phyloP scores from a whole-genome alignment of 2,797 vertebrate genomes.

The Galagoides demidoff region DNA sequence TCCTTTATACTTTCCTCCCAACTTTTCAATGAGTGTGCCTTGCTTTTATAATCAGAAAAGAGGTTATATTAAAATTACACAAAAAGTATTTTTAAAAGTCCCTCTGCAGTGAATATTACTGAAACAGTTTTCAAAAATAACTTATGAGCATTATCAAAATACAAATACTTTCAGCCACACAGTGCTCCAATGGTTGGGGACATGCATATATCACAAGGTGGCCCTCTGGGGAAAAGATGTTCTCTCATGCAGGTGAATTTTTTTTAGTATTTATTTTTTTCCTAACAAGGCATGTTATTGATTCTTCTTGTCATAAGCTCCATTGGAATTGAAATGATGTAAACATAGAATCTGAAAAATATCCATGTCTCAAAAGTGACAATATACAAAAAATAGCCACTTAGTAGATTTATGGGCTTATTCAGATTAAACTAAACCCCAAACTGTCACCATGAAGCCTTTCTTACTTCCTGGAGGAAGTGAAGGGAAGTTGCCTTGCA shows the following conservation, averaged over 20 bases:
- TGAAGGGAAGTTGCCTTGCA: too few species aligned
- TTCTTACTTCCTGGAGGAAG: slow-evolving; percentile 39
- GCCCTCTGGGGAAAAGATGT: neutral
- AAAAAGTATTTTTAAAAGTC: neutral
- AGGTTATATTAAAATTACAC: slow-evolving; percentile 9
- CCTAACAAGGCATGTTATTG: neutral
- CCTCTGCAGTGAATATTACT: neutral
- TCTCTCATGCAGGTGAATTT: neutral
- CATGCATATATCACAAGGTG: neutral
- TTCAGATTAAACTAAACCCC: neutral
- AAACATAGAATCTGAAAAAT: slow-evolving; percentile 59
- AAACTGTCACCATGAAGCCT: neutral
- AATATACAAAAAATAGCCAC: neutral
- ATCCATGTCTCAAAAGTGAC: slow-evolving; percentile 15
- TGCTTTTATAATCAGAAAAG: slow-evolving; percentile 52
- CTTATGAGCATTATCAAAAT: neutral
- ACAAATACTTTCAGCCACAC: neutral
- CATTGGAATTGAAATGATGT: neutral
- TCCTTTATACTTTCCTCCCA: slow-evolving; percentile 36
- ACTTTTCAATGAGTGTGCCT: neutral
- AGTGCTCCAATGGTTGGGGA: neutral
- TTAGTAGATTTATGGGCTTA: neutral
- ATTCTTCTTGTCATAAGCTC: neutral
- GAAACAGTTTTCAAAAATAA: neutral
- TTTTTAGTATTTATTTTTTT: neutral